A percentile compares a stretch with the other conserved stretches of the same genome.
Conservation (phyloP, 2,113 vertebrate genomes). For the Spermophilus dauricus region DNA sequence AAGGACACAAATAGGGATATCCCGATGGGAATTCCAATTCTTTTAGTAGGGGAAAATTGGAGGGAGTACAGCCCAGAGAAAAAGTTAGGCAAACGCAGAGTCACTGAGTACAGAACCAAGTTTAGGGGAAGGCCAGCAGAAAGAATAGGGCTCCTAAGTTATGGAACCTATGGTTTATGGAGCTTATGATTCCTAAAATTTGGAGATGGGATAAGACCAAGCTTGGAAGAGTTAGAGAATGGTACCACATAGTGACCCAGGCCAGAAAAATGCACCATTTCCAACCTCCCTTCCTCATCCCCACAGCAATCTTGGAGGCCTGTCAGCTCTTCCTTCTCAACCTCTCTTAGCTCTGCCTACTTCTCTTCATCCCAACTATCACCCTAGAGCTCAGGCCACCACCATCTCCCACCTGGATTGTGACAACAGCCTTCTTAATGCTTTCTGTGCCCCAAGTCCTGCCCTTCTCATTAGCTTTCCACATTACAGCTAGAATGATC, state of each 20-base stretch:
- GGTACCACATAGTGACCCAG: neutral
- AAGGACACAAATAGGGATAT: neutral
- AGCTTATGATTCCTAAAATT: neutral
- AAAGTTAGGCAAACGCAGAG: neutral
- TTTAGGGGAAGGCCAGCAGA: neutral
- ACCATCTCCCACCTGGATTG: neutral
- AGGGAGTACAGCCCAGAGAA: neutral
- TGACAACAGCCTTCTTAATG: neutral
- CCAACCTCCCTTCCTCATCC: neutral
- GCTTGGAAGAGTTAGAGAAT: slow-evolving; percentile 3
- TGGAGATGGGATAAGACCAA: neutral
- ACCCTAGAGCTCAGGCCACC: neutral
- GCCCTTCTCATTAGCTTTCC: neutral
- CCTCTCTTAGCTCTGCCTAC: neutral
- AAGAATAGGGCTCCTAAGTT: neutral
- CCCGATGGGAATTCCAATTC: neutral
- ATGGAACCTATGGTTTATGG: neutral
- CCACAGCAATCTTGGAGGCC: neutral
- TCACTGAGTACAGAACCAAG: neutral
- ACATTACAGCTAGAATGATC: neutral
- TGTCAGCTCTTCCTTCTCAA: neutral
- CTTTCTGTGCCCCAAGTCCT: neutral
- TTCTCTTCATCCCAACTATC: neutral
- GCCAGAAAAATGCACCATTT: neutral
- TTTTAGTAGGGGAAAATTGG: neutral